Evolutionary conservation across 2,888 invertebrate species (phyloP), one percentile per base, ranked within the genome.

Genomic region (Linyphia triangularis): DNA sequence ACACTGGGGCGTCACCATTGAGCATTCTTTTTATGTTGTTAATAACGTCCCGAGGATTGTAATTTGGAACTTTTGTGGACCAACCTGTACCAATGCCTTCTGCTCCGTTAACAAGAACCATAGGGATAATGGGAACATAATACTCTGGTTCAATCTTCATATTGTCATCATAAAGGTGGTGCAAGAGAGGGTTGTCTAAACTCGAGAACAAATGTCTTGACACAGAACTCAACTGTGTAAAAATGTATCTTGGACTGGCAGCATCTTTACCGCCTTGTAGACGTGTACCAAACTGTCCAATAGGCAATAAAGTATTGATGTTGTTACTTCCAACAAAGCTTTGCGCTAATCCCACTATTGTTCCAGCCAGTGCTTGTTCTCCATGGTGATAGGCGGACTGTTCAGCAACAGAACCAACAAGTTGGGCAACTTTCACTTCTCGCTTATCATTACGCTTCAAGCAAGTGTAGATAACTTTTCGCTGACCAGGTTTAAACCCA

Each of bases 361-460:
- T 99, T 92, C 96, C 95, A 94, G 97, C 97, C 16, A 99, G 94
- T 0, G 99, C 99, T 65, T 92, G 95, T 94, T 99, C 99, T 92
- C 99, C 99, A 92, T 99, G 99, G 94, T 99, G 99, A 93, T 99
- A 99, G 1, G 99, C 98, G 0, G 99, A 98, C 92, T 96, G 95
- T 93, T 99, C 99, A 0, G 98, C 98, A 1, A 99, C 98, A 0
- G 98, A 98, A 91, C 99, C 99, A 79, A 99, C 98, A 92, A 99
- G 93, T 93, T 99, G 99, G 0, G 99, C 99, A 0, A 99, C 98
- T 93, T 99, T 99, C 16, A 99, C 96, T 93, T 98, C 98, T 0
- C 96, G 95, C 92, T 98, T 98, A 92, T 98, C 97, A 91, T 99
- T 99, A 92, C 99, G 95, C 93, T 99, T 99, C 90, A 99, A 95